Evolutionary conservation across 2,797 vertebrate genomes (phyloP).

Genomic region (Antrozous pallidus): DNA sequence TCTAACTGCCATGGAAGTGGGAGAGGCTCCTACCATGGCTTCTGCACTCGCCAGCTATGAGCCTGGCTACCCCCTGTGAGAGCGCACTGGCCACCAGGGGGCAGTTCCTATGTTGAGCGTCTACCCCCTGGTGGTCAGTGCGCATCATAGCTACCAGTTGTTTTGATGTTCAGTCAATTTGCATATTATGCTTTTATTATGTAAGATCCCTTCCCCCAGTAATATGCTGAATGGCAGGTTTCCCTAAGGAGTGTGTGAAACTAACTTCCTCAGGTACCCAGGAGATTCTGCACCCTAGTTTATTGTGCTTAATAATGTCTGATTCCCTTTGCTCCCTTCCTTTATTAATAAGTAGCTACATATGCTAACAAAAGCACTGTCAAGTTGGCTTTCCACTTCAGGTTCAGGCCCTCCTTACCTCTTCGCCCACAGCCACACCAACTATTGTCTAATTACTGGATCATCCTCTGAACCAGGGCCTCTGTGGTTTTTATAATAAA

Average conservation of each 20-base stretch:
- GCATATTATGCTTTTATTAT: too few relatives aligned
- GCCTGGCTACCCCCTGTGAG: too few relatives aligned
- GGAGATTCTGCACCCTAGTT: not conserved
- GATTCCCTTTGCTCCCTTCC: not conserved
- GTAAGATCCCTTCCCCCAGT: not conserved
- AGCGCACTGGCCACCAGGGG: too few relatives aligned
- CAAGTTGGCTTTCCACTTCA: not conserved
- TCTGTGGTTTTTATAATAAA: not conserved
- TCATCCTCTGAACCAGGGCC: not conserved
- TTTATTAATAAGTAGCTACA: not conserved
- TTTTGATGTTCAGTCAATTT: too few relatives aligned
- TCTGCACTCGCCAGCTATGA: too few relatives aligned
- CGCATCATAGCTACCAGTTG: too few relatives aligned
- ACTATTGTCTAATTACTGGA: fast-evolving
- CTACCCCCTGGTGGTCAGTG: too few relatives aligned
- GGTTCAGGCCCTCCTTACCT: not conserved
- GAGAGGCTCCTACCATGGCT: too few relatives aligned
- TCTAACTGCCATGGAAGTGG: too few relatives aligned
- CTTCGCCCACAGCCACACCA: not conserved
- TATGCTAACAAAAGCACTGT: not conserved
- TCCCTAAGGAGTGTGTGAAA: not conserved
- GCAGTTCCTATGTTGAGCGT: too few relatives aligned
- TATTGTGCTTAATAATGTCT: not conserved
- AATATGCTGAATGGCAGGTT: not conserved
- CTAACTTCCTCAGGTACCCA: not conserved